phyloP scores from a whole-genome alignment of 2,113 vertebrate species.

The Ellobius talpinus region DNA sequence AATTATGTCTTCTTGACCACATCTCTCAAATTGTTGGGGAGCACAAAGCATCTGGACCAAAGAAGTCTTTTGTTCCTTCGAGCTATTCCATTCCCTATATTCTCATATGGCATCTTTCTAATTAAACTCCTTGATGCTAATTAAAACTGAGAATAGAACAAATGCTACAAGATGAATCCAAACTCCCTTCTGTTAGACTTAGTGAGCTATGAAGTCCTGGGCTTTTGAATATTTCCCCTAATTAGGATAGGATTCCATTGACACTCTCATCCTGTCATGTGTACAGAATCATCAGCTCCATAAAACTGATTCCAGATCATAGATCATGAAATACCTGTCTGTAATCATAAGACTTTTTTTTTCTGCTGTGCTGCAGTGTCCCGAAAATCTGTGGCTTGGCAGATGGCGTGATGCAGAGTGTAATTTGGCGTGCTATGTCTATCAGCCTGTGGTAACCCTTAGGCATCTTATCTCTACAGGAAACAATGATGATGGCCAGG shows the following conservation, averaged over 20 bases:
- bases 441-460: conserved; percentile 77
- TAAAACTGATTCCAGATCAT: conserved; percentile 62
- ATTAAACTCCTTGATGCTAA: conserved; percentile 81
- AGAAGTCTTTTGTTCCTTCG: conserved; percentile 34
- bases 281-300: conserved; percentile 25
- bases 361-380: background rate
- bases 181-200: conserved; percentile 48
- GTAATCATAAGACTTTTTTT: conserved; percentile 27
- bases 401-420: conserved; percentile 54
- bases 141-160: conserved; percentile 79
- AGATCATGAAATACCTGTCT: conserved; percentile 64
- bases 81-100: conserved; percentile 60
- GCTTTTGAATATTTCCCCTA: conserved; percentile 44
- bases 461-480: conserved; percentile 74
- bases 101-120: conserved; percentile 77
- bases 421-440: conserved; percentile 73
- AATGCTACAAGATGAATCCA: conserved; percentile 71
- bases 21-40: conserved; percentile 34
- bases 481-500: conserved; percentile 64
- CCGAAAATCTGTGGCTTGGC: conserved; percentile 55
- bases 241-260: conserved; percentile 71
- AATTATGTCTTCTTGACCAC: background rate
- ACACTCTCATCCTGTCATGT: conserved; percentile 45
- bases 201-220: conserved; percentile 21
- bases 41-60: background rate